Evolutionary conservation across 2,888 invertebrate species (phyloP).

Genomic region (Papilio demoleus): DNA sequence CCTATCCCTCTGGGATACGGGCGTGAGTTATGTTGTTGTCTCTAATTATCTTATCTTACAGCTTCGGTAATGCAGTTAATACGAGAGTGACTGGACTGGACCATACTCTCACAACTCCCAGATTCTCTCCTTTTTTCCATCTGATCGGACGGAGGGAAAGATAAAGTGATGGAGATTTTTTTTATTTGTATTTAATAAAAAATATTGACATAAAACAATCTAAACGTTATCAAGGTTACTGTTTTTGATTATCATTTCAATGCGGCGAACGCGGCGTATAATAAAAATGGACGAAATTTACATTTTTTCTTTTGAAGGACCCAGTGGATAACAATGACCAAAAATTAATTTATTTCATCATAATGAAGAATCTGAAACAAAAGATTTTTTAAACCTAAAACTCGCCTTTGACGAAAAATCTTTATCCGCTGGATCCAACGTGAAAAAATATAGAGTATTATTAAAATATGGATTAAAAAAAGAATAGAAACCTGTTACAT

Average conservation of each 20-base stretch:
- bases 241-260: constrained; percentile 1
- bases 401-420: constrained; percentile 1
- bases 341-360: constrained; percentile 9
- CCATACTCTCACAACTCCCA: too few relatives aligned
- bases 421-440: background rate
- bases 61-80: too few relatives aligned
- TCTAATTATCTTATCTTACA: too few relatives aligned
- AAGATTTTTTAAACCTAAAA: background rate
- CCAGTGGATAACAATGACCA: background rate
- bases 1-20: too few relatives aligned
- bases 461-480: too few relatives aligned
- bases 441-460: background rate
- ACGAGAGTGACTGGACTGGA: too few relatives aligned
- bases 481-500: too few relatives aligned
- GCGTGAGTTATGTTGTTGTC: too few relatives aligned
- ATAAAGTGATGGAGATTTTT: too few relatives aligned
- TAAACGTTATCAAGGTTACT: background rate
- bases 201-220: background rate
- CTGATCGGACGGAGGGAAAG: too few relatives aligned
- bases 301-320: constrained; percentile 20
- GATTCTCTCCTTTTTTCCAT: too few relatives aligned
- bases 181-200: too few relatives aligned
- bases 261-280: background rate
- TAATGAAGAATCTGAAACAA: constrained; percentile 8
- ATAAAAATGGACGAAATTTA: constrained; percentile 12